Conservation (phyloP, 2,888 invertebrate species). For the Drosophila vallismaia region DNA sequence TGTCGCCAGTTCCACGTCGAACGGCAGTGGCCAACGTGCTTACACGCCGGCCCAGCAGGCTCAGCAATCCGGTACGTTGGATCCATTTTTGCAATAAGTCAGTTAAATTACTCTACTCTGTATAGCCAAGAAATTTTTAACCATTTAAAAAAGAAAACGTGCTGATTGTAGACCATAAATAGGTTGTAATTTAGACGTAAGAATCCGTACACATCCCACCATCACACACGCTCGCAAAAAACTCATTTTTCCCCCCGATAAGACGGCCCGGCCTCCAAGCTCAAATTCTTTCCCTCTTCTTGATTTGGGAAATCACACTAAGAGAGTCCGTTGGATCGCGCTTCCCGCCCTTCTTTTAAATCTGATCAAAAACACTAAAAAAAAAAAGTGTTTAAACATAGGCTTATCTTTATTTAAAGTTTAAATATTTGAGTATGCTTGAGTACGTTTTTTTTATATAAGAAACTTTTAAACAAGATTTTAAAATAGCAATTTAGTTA, state of each 20-base stretch:
- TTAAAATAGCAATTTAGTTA: too few relatives aligned
- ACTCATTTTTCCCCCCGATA: conserved; percentile 6
- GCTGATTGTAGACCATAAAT: conserved; percentile 40
- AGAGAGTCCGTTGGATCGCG: too few relatives aligned
- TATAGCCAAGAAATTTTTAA: conserved; percentile 45
- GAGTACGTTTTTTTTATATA: too few relatives aligned
- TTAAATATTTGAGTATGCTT: too few relatives aligned
- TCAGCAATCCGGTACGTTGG: conserved; percentile 83
- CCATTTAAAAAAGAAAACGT: conserved; percentile 36
- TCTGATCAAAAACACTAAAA: too few relatives aligned
- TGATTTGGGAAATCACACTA: neutral
- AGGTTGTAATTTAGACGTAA: conserved; percentile 39
- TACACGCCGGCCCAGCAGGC: conserved; percentile 68
- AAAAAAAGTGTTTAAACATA: too few relatives aligned
- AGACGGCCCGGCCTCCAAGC: neutral
- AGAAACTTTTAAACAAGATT: too few relatives aligned
- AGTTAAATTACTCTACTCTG: conserved; percentile 41
- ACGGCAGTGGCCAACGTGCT: conserved; percentile 68
- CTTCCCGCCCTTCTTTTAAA: too few relatives aligned
- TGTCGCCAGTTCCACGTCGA: conserved; percentile 72
- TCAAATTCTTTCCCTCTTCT: neutral
- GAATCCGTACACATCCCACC: conserved; percentile 38
- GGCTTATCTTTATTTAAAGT: too few relatives aligned
- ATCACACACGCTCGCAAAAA: conserved; percentile 28
- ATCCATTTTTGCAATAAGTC: conserved; percentile 79